Percentiles rank a stretch among this genome's conserved stretches.
Conservation (phyloP, 2,888 invertebrate species). For the Hofmannophila pseudospretella region DNA sequence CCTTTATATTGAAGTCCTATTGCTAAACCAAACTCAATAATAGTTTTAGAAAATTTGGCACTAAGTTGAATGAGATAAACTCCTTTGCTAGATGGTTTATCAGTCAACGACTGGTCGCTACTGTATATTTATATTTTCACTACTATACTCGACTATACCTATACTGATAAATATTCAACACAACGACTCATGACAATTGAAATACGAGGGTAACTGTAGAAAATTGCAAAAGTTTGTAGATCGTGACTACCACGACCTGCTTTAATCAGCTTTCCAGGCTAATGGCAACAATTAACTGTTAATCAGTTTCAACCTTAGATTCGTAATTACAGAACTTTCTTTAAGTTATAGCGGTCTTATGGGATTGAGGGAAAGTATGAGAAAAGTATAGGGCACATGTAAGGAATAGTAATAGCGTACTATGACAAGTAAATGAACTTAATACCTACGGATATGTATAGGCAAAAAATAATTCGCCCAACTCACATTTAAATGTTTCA, state of each 20-base stretch:
- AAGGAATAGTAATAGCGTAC: too few relatives aligned
- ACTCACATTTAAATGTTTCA: too few relatives aligned
- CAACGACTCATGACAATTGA: conserved; percentile 32
- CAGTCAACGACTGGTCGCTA: background rate
- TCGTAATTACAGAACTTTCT: conserved; percentile 51
- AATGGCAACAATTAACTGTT: conserved; percentile 53
- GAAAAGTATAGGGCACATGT: background rate
- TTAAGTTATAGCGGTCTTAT: conserved; percentile 27
- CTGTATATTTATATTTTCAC: background rate
- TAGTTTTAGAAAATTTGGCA: background rate
- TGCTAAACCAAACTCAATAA: too few relatives aligned
- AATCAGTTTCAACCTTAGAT: conserved; percentile 51
- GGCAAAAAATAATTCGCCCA: too few relatives aligned
- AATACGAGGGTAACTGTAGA: conserved; percentile 46
- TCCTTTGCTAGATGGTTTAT: background rate
- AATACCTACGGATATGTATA: too few relatives aligned
- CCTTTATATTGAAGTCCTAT: too few relatives aligned
- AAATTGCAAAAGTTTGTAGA: conserved; percentile 68
- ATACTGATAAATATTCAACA: conserved; percentile 22
- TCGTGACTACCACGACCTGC: conserved; percentile 32
- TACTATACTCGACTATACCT: too few relatives aligned
- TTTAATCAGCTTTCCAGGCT: conserved; percentile 59
- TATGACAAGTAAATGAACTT: too few relatives aligned
- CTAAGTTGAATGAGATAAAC: background rate
- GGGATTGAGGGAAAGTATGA: background rate